A percentile compares a stretch with the other conserved stretches of the same genome.
These are phyloP conservation scores for Antheraea yamamai DNA, from an alignment of 2,888 invertebrate species.

Conservation along the genomic window DNA sequence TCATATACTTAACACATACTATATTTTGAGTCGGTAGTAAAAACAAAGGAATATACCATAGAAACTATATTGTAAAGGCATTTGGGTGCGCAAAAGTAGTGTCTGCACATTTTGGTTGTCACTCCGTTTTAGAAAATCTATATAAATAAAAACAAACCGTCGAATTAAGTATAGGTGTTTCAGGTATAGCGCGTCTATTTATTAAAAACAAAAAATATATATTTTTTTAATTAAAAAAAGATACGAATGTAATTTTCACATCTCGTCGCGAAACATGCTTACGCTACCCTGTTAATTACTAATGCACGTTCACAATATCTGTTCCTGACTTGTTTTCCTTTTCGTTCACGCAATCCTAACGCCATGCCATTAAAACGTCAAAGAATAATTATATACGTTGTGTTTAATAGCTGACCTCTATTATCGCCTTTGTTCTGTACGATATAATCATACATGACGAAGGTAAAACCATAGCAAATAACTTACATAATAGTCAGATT, in stretches of 20 bases:
- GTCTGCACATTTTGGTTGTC: no score
- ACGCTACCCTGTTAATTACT: background rate
- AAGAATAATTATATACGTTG: constrained; percentile 1
- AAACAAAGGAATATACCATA: background rate
- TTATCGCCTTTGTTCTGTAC: background rate
- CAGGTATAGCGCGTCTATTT: no score
- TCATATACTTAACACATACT: background rate
- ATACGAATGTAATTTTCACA: background rate
- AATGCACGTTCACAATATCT: background rate
- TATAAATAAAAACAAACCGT: no score
- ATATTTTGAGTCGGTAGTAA: no score
- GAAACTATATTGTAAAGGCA: background rate
- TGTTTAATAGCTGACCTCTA: background rate
- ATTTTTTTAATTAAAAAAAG: no score
- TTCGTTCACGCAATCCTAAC: background rate
- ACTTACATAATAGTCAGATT: background rate
- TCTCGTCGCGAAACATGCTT: background rate
- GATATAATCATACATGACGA: background rate
- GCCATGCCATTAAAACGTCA: constrained; percentile 1
- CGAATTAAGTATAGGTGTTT: no score
- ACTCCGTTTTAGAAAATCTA: background rate
- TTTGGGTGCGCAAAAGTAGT: no score
- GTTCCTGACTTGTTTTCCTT: background rate
- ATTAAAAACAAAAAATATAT: no score
- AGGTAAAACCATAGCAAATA: background rate